These are phyloP conservation scores for Monodelphis domestica DNA, from an alignment of 2,797 vertebrate genomes.

Conservation along the genomic window DNA sequence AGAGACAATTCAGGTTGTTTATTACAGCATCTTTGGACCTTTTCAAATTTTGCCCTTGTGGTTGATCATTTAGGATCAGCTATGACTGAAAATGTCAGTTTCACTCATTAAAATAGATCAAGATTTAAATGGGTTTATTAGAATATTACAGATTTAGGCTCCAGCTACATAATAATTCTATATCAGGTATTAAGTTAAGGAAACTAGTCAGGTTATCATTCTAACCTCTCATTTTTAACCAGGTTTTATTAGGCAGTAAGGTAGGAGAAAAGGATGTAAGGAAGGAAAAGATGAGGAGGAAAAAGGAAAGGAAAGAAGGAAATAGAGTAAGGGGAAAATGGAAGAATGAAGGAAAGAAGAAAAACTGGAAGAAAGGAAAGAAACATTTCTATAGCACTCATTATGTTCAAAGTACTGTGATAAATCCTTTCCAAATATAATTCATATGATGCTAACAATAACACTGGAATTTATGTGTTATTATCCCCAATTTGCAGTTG, in stretches of 20 bases:
- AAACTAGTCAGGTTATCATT: neutral
- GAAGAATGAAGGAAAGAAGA: neutral
- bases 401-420: neutral
- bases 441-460: neutral
- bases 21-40: slow-evolving; percentile 46
- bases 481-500: no score
- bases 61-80: slow-evolving; percentile 23
- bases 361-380: neutral
- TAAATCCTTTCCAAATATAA: neutral
- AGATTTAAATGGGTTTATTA: fast-evolving
- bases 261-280: neutral
- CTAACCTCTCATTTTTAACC: neutral
- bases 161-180: neutral
- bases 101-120: neutral
- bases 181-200: neutral
- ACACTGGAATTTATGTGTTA: neutral
- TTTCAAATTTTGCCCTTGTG: slow-evolving; percentile 49
- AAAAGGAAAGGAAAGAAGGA: no score
- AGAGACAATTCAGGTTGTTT: slow-evolving; percentile 73
- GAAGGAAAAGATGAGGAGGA: no score
- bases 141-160: neutral
- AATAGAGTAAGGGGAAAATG: neutral
- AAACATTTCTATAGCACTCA: neutral
- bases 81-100: neutral
- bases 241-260: neutral